Percentiles rank a stretch among this genome's conserved stretches.
Evolutionary conservation across 2,113 vertebrate species (phyloP).

Genomic region (Psilopogon haemacephalus): DNA sequence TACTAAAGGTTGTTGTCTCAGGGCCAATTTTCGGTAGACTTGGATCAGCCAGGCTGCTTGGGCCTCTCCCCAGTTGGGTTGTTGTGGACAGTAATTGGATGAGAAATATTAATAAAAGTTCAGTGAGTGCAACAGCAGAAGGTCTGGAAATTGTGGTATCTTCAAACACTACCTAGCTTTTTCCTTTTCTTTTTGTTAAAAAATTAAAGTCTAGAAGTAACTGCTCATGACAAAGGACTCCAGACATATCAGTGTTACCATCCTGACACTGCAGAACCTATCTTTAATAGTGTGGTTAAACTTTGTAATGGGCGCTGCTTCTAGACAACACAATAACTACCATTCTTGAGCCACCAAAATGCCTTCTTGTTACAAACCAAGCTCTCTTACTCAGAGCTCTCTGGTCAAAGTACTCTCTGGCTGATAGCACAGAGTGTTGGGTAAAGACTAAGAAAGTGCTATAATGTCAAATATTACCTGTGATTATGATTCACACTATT

Average conservation of each 20-base stretch:
- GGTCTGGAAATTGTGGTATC: background rate
- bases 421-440: background rate
- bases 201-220: conserved; percentile 4
- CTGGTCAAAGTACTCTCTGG: background rate
- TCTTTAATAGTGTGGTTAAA: background rate
- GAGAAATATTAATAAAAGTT: conserved; percentile 10
- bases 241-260: background rate
- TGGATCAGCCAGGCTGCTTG: conserved; percentile 10
- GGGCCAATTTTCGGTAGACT: background rate
- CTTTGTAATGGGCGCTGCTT: background rate
- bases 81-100: background rate
- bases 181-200: background rate
- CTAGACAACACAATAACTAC: background rate
- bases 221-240: background rate
- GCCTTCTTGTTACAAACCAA: background rate
- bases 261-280: background rate
- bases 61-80: background rate
- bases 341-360: background rate
- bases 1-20: background rate
- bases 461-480: background rate
- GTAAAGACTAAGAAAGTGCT: background rate
- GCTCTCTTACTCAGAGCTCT: background rate
- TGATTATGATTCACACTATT: background rate
- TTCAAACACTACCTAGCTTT: background rate
- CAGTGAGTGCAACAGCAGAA: background rate